Conservation (phyloP, 1,140 invertebrate species). For the Macrostomum lignano region DNA sequence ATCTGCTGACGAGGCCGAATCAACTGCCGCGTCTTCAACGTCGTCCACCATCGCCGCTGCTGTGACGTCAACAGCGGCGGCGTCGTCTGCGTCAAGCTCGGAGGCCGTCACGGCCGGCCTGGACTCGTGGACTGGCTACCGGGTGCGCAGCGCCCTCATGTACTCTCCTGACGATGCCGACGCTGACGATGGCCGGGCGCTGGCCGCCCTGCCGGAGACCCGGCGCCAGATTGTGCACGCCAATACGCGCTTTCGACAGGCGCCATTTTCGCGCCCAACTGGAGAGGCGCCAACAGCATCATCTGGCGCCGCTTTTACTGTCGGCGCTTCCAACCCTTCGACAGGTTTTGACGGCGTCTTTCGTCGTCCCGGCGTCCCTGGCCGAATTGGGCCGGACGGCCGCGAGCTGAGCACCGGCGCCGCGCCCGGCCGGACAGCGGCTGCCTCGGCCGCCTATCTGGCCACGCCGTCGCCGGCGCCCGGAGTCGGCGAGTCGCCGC, state of each 20-base stretch:
- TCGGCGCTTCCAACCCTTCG: too few species aligned
- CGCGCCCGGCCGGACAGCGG: constrained; percentile 37
- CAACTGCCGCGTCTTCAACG: neutral
- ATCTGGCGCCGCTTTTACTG: too few species aligned
- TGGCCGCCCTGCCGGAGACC: too few species aligned
- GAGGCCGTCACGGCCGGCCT: constrained; percentile 21
- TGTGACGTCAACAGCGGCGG: constrained; percentile 32
- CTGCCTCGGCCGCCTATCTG: too few species aligned
- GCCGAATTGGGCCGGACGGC: constrained; percentile 73
- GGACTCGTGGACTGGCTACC: constrained; percentile 69
- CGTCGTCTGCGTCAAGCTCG: constrained; percentile 27
- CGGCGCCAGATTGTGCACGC: constrained; percentile 43
- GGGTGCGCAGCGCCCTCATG: constrained; percentile 72
- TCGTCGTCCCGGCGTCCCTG: constrained; percentile 21
- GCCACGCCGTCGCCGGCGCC: constrained; percentile 56
- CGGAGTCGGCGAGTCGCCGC: constrained; percentile 52
- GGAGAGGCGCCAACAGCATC: too few species aligned
- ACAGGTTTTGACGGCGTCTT: constrained; percentile 15
- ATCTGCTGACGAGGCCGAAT: neutral
- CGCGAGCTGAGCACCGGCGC: constrained; percentile 38
- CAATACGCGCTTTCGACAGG: constrained; percentile 48
- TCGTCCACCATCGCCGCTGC: constrained; percentile 42
- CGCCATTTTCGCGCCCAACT: too few species aligned
- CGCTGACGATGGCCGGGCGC: too few species aligned
- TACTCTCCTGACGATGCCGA: constrained; percentile 68